Evolutionary conservation across 2,113 vertebrate species (phyloP).

Genomic region (Emydura subglobosa): DNA sequence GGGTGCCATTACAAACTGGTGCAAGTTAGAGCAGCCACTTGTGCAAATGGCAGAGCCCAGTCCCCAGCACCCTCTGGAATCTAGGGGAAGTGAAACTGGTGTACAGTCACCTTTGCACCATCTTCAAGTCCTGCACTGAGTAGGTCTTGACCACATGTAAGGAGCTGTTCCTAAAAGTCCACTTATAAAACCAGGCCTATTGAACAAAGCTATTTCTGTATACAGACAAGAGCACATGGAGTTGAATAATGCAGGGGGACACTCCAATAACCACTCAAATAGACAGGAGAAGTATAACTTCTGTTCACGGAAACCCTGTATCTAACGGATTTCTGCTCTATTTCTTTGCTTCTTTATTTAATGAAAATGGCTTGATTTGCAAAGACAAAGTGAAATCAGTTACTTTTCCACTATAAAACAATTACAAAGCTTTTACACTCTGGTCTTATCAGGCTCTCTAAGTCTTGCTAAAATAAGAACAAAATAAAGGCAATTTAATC

Average conservation of each 20-base stretch:
- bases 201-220: neutral
- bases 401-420: conserved; percentile 16
- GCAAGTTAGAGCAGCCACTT: no score
- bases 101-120: neutral
- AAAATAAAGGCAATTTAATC: neutral
- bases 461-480: neutral
- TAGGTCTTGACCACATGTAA: neutral
- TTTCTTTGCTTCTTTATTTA: neutral
- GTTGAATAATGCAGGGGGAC: neutral
- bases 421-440: neutral
- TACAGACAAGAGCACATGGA: neutral
- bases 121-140: neutral
- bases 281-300: neutral
- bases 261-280: neutral
- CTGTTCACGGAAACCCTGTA: neutral
- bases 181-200: neutral
- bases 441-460: neutral
- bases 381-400: neutral
- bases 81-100: neutral
- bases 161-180: neutral
- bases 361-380: neutral
- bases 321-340: neutral
- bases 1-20: no score
- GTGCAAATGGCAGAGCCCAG: neutral
- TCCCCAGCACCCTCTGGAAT: neutral